These are phyloP conservation scores for Urocyon cinereoargenteus DNA, from an alignment of 2,797 vertebrate genomes.

Conservation along the genomic window DNA sequence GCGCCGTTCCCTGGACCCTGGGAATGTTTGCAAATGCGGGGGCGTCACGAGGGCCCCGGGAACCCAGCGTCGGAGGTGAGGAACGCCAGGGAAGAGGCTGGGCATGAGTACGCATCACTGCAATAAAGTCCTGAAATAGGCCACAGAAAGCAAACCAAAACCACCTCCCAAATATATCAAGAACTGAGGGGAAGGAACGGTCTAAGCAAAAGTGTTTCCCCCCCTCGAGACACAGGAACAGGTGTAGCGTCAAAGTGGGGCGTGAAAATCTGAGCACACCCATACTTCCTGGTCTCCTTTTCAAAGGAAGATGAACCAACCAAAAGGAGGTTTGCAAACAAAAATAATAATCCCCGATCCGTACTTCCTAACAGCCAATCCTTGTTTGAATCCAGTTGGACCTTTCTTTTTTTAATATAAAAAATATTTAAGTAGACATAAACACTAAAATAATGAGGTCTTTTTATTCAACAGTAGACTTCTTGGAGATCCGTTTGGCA, in stretches of 20 bases:
- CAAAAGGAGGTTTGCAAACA: neutral
- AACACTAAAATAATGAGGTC: neutral
- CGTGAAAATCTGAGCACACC: neutral
- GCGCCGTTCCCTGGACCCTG: neutral
- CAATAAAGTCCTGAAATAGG: neutral
- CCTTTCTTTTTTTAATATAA: neutral
- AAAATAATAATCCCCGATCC: neutral
- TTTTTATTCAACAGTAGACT: neutral
- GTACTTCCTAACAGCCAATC: neutral
- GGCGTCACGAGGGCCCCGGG: accelerated
- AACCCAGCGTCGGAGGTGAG: neutral
- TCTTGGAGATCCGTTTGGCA: neutral
- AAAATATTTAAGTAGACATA: neutral
- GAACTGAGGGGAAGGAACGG: neutral
- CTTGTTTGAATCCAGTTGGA: neutral
- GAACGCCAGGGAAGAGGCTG: neutral
- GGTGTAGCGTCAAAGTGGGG: neutral
- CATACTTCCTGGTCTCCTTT: neutral
- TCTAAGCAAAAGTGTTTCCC: neutral
- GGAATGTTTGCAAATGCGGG: neutral
- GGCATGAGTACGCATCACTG: neutral
- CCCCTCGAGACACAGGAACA: neutral
- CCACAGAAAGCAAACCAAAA: neutral
- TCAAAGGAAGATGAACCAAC: neutral
- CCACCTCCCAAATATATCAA: neutral